Evolutionary conservation across 2,888 invertebrate genomes (phyloP), one percentile per base, ranked within the genome.

Genomic region (Pachliopta kotzebuea): DNA sequence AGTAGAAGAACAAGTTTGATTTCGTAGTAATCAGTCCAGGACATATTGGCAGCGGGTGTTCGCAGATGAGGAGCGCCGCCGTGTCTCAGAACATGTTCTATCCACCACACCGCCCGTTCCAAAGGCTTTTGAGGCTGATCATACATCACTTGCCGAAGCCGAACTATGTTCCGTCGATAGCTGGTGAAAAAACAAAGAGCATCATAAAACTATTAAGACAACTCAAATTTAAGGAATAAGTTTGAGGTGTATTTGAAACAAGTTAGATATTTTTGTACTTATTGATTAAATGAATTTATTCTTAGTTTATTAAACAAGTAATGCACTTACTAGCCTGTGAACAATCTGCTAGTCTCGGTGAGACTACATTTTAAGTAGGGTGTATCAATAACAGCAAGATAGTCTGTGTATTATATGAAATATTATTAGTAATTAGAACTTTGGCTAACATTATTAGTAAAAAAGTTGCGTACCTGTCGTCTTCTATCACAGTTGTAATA

Each of bases 91-190:
- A 85, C 81, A 67, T 87, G 79, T 67, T 88, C 88, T 11, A 81
- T 85, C 89, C 90, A 90, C 90, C 90, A 91, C 2, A 92, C 74
- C 0, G 87, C 87, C 17, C 84, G 83, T 3, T 90, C 81, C 31
- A 90, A 54, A 0, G 86, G 76, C 0, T 69, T 63, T 69, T 81
- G 76, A 0, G 88, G 87, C 64, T 85, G 80, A 62, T 92, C 90
- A 2, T 70, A 68, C 70, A 88, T 75, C 2, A 87, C 54, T 0
- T 65, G 63, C 1, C 79, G 72, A 0, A 88, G 70, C 0, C 67
- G 68, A 0, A 58, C 53, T n/a, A 81, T 71, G 63, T 77, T 81
- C 11, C 60, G 17, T 0, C 72, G 67, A 55, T 73, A 76, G 7
- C 75, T 75, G 67, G 6, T 8, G 20, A 49, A 20, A 0, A 18